Evolutionary conservation across 2,797 vertebrate species (phyloP), one percentile per base, ranked within the genome.

Genomic region (Chromobotia macracanthus): DNA sequence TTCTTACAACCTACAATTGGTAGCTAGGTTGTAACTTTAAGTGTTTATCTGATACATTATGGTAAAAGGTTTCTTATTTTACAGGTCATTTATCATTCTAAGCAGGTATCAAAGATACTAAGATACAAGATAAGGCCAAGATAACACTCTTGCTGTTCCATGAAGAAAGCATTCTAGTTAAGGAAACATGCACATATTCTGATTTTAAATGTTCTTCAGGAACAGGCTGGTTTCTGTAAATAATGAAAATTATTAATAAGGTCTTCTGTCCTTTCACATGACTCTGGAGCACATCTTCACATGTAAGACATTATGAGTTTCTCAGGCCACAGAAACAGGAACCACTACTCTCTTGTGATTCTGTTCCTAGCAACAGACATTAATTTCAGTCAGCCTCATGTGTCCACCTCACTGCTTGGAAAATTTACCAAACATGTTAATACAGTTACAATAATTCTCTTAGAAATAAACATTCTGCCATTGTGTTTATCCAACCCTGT

Each of bases 301-400:
- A 31, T 23, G 41, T 10, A 9, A 67, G 21, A 5, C 65, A 35
- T 77, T 51, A 70, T 12, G 6, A 50, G 15, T 56, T 67, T 63
- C 23, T 76, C 19, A 41, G 23, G 31, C 79, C 66, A 70, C 56
- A 75, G 31, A 44, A 19, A 23, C 1, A 44, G 53, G 9, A 77
- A 78, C 71, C 60, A 58, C 19, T 8, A 15, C 10, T 12, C 55
- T 31, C 18, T 25, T 51, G 7, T 31, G 12, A 66, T 58, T 48
- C 12, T 21, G 3, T n/a, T 11, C 51, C 50, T 46, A 44, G 16
- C 41, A 56, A 48, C 65, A 31, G 73, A 68, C 55, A 72, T 64
- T 11, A 80, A 73, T 64, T 64, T 16, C 44, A n/a, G 75, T 70
- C n/a, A 80, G 61, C 23, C 38, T 12, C 18, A 51, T 83, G 55